Conservation (phyloP, 1,140 invertebrate genomes). For the Ditylenchus dipsaci region DNA sequence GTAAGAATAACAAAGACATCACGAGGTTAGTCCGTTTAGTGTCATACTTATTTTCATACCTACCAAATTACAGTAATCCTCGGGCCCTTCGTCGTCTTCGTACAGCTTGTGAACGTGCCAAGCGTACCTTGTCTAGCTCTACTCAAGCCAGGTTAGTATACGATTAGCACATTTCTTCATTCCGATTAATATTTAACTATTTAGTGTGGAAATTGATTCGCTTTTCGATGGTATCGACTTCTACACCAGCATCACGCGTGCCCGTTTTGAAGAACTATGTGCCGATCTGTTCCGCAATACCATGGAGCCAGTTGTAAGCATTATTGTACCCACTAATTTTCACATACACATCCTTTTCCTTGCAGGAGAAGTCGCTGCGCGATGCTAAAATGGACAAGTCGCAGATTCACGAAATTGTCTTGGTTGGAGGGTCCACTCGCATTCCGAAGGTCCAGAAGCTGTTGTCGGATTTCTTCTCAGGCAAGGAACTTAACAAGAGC, state of each 20-base stretch:
- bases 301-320: constrained; percentile 75
- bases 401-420: constrained; percentile 85
- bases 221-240: constrained; percentile 91
- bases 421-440: constrained; percentile 92
- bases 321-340: too few relatives aligned
- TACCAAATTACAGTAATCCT: constrained; percentile 78
- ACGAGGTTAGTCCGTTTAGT: constrained; percentile 92
- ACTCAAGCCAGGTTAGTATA: constrained; percentile 85
- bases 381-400: constrained; percentile 86
- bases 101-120: constrained; percentile 89
- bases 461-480: constrained; percentile 72
- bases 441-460: constrained; percentile 92
- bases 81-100: constrained; percentile 83
- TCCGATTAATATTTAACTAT: background rate
- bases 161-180: background rate
- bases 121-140: constrained; percentile 85
- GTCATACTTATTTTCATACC: constrained; percentile 92
- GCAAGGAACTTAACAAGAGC: constrained; percentile 93
- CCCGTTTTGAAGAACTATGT: constrained; percentile 86
- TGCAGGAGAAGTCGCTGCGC: constrained; percentile 75
- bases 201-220: constrained; percentile 87
- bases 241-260: constrained; percentile 87
- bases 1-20: too few relatives aligned
- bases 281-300: constrained; percentile 80
- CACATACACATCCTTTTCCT: too few relatives aligned